These are phyloP conservation scores for Setophaga kirtlandii DNA, from an alignment of 2,113 vertebrate species.

Conservation along the genomic window DNA sequence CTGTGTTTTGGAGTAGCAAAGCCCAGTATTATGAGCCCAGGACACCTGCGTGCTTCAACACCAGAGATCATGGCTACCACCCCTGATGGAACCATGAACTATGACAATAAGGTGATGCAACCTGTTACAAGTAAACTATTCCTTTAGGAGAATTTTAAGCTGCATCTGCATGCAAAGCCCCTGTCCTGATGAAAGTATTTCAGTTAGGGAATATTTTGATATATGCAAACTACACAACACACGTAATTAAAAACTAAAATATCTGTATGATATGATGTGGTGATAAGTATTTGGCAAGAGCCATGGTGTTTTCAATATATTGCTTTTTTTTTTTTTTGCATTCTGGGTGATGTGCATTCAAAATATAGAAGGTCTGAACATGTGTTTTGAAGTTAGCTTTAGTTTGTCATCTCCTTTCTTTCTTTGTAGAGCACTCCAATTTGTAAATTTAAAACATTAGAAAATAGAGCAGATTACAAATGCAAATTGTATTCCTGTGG, in stretches of 20 bases:
- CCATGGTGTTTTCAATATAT: not conserved
- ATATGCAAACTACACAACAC: not conserved
- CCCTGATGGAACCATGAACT: conserved; percentile 92
- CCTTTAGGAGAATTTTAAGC: conserved; percentile 24
- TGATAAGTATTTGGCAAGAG: not conserved
- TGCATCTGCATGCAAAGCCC: not conserved
- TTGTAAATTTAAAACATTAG: not conserved
- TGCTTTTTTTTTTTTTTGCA: not conserved
- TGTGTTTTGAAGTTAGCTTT: not conserved
- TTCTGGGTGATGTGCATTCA: not conserved
- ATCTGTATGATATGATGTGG: not conserved
- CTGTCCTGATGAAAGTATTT: not conserved
- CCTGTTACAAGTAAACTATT: conserved; percentile 32
- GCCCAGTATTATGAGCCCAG: conserved; percentile 97
- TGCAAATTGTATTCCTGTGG: not conserved
- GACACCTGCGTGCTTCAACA: conserved; percentile 93
- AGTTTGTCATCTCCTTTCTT: not conserved
- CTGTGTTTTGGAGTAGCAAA: conserved; percentile 96
- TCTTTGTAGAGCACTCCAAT: not conserved
- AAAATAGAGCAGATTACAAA: not conserved
- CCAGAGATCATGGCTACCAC: conserved; percentile 97
- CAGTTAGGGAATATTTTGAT: not conserved
- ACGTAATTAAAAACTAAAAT: not conserved
- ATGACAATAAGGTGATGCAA: conserved; percentile 91
- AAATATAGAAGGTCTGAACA: not conserved